A percentile compares a stretch with the other conserved stretches of the same genome.
These are phyloP conservation scores for Raphicerus campestris DNA, from an alignment of 2,113 vertebrate species.

Conservation along the genomic window DNA sequence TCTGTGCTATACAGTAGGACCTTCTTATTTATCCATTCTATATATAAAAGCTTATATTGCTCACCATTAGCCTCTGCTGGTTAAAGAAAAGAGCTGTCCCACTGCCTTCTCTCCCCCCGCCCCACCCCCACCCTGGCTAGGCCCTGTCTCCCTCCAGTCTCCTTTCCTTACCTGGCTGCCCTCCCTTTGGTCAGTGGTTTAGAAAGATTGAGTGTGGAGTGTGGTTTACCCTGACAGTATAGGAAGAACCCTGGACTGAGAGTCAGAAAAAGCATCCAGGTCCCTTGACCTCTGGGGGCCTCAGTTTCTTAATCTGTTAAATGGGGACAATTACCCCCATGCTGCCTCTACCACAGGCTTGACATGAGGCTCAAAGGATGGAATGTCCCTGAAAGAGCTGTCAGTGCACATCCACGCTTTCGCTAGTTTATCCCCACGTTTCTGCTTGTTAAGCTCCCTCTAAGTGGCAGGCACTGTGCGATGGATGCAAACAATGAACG, in stretches of 20 bases:
- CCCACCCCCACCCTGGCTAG: neutral
- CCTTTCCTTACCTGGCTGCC: neutral
- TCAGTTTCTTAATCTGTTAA: neutral
- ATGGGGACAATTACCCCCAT: neutral
- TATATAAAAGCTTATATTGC: neutral
- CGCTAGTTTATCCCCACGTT: rapidly evolving
- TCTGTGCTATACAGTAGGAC: neutral
- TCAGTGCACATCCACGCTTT: neutral
- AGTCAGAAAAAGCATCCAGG: neutral
- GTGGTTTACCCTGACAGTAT: neutral
- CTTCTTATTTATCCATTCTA: neutral
- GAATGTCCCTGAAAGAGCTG: neutral
- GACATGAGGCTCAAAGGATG: neutral
- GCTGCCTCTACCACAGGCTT: neutral
- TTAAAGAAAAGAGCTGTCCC: neutral
- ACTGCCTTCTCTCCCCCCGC: rapidly evolving
- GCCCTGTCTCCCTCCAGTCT: neutral
- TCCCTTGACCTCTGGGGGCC: neutral
- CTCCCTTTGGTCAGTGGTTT: neutral
- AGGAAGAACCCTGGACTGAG: neutral
- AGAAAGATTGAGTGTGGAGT: neutral
- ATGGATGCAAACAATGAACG: neutral
- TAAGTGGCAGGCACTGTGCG: neutral
- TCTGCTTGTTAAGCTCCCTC: neutral
- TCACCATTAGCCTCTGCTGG: neutral